Base-by-base conservation (phyloP, 2,888 invertebrate species). In the Macrophya annulata region DNA sequence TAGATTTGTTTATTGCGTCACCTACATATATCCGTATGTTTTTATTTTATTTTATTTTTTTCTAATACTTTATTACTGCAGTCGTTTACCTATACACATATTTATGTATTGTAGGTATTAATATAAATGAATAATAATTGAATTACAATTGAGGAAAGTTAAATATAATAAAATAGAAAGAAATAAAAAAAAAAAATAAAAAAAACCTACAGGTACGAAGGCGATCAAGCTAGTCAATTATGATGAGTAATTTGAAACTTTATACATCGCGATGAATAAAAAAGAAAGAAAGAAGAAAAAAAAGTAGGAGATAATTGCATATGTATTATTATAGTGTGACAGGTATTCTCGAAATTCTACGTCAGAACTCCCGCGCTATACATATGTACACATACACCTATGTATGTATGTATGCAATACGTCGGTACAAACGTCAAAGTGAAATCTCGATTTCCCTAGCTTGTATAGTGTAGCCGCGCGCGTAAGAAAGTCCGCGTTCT, bases 371-470 rank as follows among this genome's bases (percentile, higher is more conserved):
- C 55, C n/a, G 8, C 55, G n/a, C 55, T 55, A 1, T n/a, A 55
- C n/a, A 55, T n/a, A 55, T 55, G 5, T 55, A 15, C 15, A 55
- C 15, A 15, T 55, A 55, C 15, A 55, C 51, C 51, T 55, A 68
- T 37, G 17, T 68, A 37, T 37, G 17, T 68, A 37, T 31, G 15
- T 55, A 55, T n/a, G 15, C 55, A 12, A 8, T 25, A 45, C 51
- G 68, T 31, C 68, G 68, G 37, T 2, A 5, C 17, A 15, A 51
- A 31, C 76, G 76, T 77, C 51, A 51, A 77, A 77, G 76, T 77
- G 76, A 77, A 77, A 77, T 43, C 51, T 77, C 76, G 76, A 77
- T 77, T 77, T 77, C 76, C 76, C 76, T 25, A 31, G 17, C 17
- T 74, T 74, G n/a, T n/a, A 37, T 25, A 65, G 8, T 48, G 12